Base-by-base conservation (phyloP, 2,888 invertebrate genomes). In the Hypolimnas misippus region DNA sequence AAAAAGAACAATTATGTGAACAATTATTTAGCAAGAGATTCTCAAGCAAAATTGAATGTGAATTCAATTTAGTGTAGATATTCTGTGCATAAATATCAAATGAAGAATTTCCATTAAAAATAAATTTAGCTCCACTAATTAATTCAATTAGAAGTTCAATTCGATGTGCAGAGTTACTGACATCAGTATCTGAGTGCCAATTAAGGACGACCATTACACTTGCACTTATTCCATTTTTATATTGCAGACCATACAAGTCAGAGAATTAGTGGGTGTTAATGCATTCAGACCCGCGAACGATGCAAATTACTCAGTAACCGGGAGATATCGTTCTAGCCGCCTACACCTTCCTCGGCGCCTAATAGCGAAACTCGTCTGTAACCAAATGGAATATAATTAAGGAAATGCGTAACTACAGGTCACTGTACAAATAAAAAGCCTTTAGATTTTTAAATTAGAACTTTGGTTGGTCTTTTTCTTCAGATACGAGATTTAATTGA, bases 181-280 rank as follows among this genome's bases (percentile, higher is more conserved):
- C 14, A 19, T 25, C 16, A 17, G 44, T 33, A 8, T 21, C 19
- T 14, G 16, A 14, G n/a, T 16, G 7, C 42, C 35, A 52, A 52
- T 62, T 62, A 57, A 56, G 31, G 44, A 12, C 33, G 2, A 12
- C 29, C 16, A 31, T 12, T 40, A 16, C 3, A 54, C 54, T 40
- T 14, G 44, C 12, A 62, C 44, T 53, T 57, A 57, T 62, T 57
- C 21, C 38, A 17, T 44, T 59, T 53, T 54, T 14, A 25, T 2
- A 29, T 49, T 46, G 12, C 21, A 53, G 7, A n/a, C 51, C 51
- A 61, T 49, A 62, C 35, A 56, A 44, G 16, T 49, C 50, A 14
- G 52, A 42, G 51, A 54, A 29, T 53, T 42, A 8, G 71, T 73
- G 69, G 73, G 72, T 62, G 71, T 72, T 53, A 66, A 66, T 64